Evolutionary conservation across 1,140 invertebrate species (phyloP), one percentile per base, ranked within the genome.

Genomic region (Globodera rostochiensis): DNA sequence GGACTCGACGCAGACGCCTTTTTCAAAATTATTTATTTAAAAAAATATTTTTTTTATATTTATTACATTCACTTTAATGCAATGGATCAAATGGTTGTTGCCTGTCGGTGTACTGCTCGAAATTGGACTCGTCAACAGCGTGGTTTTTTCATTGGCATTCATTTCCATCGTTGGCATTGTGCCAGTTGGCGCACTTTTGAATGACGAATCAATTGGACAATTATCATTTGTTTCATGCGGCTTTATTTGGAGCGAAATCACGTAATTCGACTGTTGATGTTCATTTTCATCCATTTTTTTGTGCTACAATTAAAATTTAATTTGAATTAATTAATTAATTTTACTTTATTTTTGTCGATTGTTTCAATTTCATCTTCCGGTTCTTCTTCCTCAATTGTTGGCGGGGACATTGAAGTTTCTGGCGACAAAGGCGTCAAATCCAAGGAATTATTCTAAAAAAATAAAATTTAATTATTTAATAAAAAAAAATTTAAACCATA

Each of bases 351-450:
- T 25, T 45, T 45, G 36, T 45, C 36, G 19, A 2, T 19, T 45
- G 21, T 47, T 36, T 36, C 69, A 71, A 7, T 45, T 36, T 71
- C 60, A 13, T 66, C 69, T 71, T 71, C 69, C 46, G 21, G 69
- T 19, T 71, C 69, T 66, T 66, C 60, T 47, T 71, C 69, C 46
- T 25, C 69, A 71, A 71, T 71, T 47, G 19, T 45, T 71, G 69
- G 69, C 46, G 69, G 46, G 6, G 69, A 47, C n/a, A 64, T 19
- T 64, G 57, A 64, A 64, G 57, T 0, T 64, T 64, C 57, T 36
- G 36, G 36, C 36, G 36, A 36, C 36, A 36, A 36, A 36, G 15
- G 5, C 57, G 15, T 15, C 57, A 64, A 64, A 64, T 64, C 19
- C 15, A 6, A 6, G 5, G 57, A 64, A 64, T n/a, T 64, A 64